Evolutionary conservation across 2,888 invertebrate species (phyloP).

Genomic region (Liodrosophila aerea): DNA sequence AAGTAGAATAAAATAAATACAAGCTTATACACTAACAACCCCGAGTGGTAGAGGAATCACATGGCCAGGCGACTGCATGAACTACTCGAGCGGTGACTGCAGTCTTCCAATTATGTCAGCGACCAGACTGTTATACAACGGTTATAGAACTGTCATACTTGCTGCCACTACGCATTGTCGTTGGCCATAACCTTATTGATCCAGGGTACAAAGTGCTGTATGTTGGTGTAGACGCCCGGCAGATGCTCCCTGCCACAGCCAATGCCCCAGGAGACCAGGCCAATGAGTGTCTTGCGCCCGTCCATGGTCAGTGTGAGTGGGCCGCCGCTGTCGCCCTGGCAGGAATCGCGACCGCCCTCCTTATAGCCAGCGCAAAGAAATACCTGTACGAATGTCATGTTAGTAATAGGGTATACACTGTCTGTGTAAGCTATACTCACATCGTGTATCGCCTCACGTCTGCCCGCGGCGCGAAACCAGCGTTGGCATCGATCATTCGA

Average conservation of each 20-base stretch:
- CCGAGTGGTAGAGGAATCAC: conserved; percentile 79
- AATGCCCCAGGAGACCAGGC: conserved; percentile 94
- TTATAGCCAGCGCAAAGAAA: conserved; percentile 97
- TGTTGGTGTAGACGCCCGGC: conserved; percentile 95
- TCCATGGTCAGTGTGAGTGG: conserved; percentile 93
- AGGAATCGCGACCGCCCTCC: conserved; percentile 90
- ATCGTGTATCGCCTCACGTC: conserved; percentile 95
- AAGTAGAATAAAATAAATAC: conserved; percentile 8
- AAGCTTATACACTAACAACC: conserved; percentile 78
- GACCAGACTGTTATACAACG: conserved; percentile 18
- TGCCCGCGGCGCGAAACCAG: conserved; percentile 95
- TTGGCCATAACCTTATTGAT: conserved; percentile 90
- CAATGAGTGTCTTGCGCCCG: conserved; percentile 92
- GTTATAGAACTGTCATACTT: neutral
- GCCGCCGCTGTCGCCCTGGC: conserved; percentile 91
- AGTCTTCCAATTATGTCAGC: conserved; percentile 49
- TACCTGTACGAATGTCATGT: too few species aligned
- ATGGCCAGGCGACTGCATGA: conserved; percentile 58
- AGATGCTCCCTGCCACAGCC: conserved; percentile 94
- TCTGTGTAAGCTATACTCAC: conserved; percentile 76
- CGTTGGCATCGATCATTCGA: conserved; percentile 95
- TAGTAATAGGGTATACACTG: neutral
- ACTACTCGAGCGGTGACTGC: conserved; percentile 50
- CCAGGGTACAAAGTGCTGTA: conserved; percentile 96
- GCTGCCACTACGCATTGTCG: conserved; percentile 77